Conservation (phyloP, 2,797 vertebrate genomes). For the Microhierax caerulescens region DNA sequence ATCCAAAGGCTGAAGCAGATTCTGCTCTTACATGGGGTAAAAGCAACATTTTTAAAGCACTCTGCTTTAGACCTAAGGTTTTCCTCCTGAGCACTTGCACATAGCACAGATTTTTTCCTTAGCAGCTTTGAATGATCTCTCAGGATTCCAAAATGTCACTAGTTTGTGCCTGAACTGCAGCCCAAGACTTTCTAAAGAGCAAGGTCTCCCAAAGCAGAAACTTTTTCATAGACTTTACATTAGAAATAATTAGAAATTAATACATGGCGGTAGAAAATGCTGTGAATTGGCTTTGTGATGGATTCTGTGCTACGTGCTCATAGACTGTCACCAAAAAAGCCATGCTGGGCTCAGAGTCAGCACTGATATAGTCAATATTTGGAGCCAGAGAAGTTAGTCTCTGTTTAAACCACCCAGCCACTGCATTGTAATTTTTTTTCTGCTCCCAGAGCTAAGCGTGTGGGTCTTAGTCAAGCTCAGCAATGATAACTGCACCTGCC, state of each 20-base stretch:
- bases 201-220: background rate
- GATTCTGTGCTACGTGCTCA: accelerated
- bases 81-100: background rate
- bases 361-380: background rate
- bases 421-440: background rate
- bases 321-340: background rate
- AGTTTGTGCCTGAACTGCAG: background rate
- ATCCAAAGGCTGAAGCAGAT: background rate
- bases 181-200: background rate
- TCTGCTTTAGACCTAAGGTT: background rate
- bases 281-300: background rate
- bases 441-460: background rate
- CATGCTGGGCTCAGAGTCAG: background rate
- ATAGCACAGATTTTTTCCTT: background rate
- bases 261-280: background rate
- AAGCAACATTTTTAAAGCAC: background rate
- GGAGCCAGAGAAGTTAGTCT: background rate
- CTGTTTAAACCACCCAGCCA: background rate
- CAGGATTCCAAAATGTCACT: background rate
- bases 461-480: background rate
- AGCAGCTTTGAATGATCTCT: background rate
- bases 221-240: background rate
- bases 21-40: background rate
- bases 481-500: background rate
- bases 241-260: background rate